phyloP scores from a whole-genome alignment of 2,888 invertebrate species.

The Tryphoninae sp. region DNA sequence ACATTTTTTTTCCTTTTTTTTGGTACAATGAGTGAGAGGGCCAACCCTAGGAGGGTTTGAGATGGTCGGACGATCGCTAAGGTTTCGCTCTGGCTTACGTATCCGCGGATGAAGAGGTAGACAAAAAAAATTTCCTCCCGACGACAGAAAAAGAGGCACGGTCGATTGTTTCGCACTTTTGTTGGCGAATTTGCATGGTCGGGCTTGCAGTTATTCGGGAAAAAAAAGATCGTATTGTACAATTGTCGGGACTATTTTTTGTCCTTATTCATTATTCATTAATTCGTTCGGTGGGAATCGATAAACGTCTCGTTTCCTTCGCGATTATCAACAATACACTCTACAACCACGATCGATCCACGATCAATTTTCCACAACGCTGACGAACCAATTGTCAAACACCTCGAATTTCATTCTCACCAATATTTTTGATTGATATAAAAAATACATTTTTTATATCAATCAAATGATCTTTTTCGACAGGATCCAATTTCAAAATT shows the following conservation, averaged over 20 bases:
- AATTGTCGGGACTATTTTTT: constrained; percentile 62
- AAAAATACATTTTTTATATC: too few relatives aligned
- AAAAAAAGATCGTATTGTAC: constrained; percentile 59
- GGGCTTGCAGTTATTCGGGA: constrained; percentile 67
- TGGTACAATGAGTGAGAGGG: constrained; percentile 45
- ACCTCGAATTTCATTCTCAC: too few relatives aligned
- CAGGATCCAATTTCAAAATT: constrained; percentile 35
- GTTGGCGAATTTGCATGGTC: constrained; percentile 74
- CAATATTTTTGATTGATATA: too few relatives aligned
- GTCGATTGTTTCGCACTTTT: constrained; percentile 66
- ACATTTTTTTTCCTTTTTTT: constrained; percentile 27
- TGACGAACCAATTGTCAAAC: constrained; percentile 39
- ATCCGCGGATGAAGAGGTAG: constrained; percentile 34
- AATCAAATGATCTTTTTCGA: neutral
- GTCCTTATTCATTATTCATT: constrained; percentile 60
- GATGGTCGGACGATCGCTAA: constrained; percentile 50
- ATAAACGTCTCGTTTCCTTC: constrained; percentile 61
- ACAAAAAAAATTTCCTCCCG: constrained; percentile 52
- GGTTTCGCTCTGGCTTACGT: constrained; percentile 26
- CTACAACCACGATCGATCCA: constrained; percentile 41
- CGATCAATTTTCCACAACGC: constrained; percentile 55
- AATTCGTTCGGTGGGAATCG: constrained; percentile 69
- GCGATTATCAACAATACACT: constrained; percentile 56
- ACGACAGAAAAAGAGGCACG: constrained; percentile 37
- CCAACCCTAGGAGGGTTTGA: constrained; percentile 27